These are phyloP conservation scores for Eristalis arbustorum DNA, from an alignment of 2,888 invertebrate genomes.

Conservation along the genomic window DNA sequence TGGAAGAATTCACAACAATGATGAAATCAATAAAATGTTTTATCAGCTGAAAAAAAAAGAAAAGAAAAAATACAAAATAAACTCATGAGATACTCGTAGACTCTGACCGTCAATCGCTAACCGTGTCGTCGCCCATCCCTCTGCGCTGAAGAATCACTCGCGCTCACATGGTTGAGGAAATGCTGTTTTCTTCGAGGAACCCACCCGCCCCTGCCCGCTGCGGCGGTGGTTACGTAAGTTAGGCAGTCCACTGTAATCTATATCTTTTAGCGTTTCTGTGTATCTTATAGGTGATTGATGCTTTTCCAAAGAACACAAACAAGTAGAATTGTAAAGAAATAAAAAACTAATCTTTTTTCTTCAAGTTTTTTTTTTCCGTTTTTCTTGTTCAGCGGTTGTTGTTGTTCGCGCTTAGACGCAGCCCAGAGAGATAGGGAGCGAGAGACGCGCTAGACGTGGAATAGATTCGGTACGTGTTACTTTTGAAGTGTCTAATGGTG, in stretches of 20 bases:
- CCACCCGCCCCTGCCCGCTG: not conserved
- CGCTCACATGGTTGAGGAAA: not conserved
- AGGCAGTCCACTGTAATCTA: constrained; percentile 46
- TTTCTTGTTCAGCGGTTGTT: not conserved
- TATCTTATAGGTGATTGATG: constrained; percentile 67
- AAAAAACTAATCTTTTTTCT: constrained; percentile 60
- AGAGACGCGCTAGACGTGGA: constrained; percentile 20
- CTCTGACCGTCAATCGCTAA: constrained; percentile 10
- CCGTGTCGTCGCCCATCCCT: not conserved
- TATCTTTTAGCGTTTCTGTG: constrained; percentile 29
- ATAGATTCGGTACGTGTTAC: constrained; percentile 40
- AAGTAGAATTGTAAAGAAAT: constrained; percentile 66
- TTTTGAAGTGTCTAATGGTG: constrained; percentile 55
- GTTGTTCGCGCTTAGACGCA: not conserved
- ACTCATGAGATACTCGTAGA: constrained; percentile 20
- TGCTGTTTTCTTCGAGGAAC: not conserved
- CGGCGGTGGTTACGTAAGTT: not conserved
- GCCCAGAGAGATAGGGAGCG: constrained; percentile 7
- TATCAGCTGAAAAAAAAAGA: not conserved
- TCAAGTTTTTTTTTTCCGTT: not conserved
- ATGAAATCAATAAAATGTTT: constrained; percentile 32
- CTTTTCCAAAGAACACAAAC: constrained; percentile 63
- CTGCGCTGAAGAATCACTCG: not conserved
- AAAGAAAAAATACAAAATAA: not conserved
- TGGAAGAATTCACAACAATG: constrained; percentile 6